Base-by-base conservation (phyloP, 2,888 invertebrate species). In the Sphaerophoria taeniata region DNA sequence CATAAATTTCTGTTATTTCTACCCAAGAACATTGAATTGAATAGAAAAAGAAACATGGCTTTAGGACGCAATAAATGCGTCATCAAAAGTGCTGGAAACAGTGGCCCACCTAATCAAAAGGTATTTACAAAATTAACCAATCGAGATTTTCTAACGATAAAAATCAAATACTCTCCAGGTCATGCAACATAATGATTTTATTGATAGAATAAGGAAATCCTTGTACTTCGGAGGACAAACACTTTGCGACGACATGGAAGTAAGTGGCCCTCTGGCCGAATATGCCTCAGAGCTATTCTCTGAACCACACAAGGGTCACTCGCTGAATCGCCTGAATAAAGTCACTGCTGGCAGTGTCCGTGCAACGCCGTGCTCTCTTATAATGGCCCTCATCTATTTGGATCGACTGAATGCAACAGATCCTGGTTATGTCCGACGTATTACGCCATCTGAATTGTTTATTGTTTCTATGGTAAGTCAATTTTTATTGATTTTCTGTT, bases 391-490 rank as follows among this genome's bases (percentile, higher is more conserved):
- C 90, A 94, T 99, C 56, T 99, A 99, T 92, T 94, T 99, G 89
- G 98, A 99, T 93, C 94, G 98, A 87, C 94, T 99, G 72, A 95
- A 96, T 91, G 93, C 94, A 83, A 94, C 94, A 89, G 96, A 97
- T 93, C 96, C 97, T 0, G 95, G 96, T 88, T 98, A 98, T 92
- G 94, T 98, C 84, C 94, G 95, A 88, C 93, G 94, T 89, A 95
- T 97, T 65, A 95, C 96, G 39, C 98, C 99, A 36, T 96, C 97
- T 39, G 98, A 99, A 91, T 94, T 99, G 79, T 99, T 99, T 92
- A 94, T 99, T 77, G 96, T 99, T 86, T 98, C 99, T 78, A 93
- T 99, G 95, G 98, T 98, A 92, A 93, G 93, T 88, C 34, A 14
- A 4, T 14, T 34, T 12, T 16, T 33, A 56, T 53, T 56, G 39